A percentile compares a stretch with the other conserved stretches of the same genome.
phyloP scores from a whole-genome alignment of 2,797 vertebrate genomes.

The Potorous gilbertii region DNA sequence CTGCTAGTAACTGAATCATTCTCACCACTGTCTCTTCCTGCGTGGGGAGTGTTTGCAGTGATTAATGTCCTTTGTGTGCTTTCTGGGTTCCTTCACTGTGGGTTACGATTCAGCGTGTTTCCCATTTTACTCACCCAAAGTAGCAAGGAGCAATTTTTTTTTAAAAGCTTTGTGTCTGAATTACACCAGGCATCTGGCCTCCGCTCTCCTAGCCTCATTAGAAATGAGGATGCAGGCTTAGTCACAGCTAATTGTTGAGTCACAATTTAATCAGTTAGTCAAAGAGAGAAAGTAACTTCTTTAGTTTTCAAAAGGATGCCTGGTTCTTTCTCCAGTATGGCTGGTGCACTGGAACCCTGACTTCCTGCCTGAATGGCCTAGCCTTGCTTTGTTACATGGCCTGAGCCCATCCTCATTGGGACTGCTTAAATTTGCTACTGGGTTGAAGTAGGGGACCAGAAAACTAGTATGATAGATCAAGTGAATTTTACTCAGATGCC shows the following conservation, averaged over 20 bases:
- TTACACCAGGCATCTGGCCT: slow-evolving; percentile 26
- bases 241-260: slow-evolving; percentile 25
- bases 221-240: not conserved
- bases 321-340: not conserved
- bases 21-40: not conserved
- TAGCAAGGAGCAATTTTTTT: slow-evolving; percentile 38
- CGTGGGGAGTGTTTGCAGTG: slow-evolving; percentile 51
- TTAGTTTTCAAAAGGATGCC: not conserved
- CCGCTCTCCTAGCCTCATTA: not conserved
- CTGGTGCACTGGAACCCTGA: not conserved
- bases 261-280: slow-evolving; percentile 25
- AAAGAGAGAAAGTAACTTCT: slow-evolving; percentile 44
- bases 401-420: not conserved
- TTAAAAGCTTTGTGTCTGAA: not conserved
- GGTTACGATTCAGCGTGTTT: slow-evolving; percentile 1
- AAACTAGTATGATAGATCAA: not conserved
- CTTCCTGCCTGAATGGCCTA: not conserved
- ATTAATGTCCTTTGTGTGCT: slow-evolving; percentile 22
- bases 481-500: not conserved
- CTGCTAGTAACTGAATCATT: slow-evolving; percentile 26
- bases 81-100: slow-evolving; percentile 43
- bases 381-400: not conserved
- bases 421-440: not conserved
- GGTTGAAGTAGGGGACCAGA: not conserved
- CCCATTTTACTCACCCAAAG: slow-evolving; percentile 39